Base-by-base conservation (phyloP, 2,888 invertebrate species). In the Galerucella pusilla region DNA sequence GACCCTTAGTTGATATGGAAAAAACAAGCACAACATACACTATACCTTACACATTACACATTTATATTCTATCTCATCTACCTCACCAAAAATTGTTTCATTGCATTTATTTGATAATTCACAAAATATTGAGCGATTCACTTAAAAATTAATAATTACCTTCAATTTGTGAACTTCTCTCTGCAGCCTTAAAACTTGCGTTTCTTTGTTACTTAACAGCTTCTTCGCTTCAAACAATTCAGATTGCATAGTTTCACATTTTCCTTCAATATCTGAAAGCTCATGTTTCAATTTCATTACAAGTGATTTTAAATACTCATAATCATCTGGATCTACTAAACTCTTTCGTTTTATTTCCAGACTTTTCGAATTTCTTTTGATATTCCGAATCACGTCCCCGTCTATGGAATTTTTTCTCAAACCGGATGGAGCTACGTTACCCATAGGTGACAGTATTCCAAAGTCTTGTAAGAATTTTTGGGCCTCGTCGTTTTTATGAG, bases 81-180 rank as follows among this genome's bases (percentile, higher is more conserved):
- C 20, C 0, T 20, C 1, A 20, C 20, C 20, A 20, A 20, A 20
- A 20, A 20, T 20, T 20, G 35, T 35, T 35, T 35, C 1, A 35
- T 35, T 6, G 35, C 35, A 5, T 5, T 42, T 42, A 5, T 42
- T 42, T 9, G 35, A 42, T 42, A 1, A 42, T 42, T 7, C 35
- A 42, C 35, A 1, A 42, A 42, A 42, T 42, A 25, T 25, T 12
- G 59, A 63, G 49, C 16, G 4, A 67, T 46, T 10, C 16, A 60
- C 10, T 14, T 2, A 28, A 60, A 10, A 60, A 35, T 60, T 11
- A 46, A 46, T 28, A 16, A 82, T 88, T 85, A 92, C 92, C 90
- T 91, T 92, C 65, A 93, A 86, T 85, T 94, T 93, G 85, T 94
- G 92, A 69, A 93, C 90, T 87, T 94, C 94, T 71, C 92, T 88